Percentiles rank a stretch among this genome's conserved stretches.
Evolutionary conservation across 2,113 vertebrate genomes (phyloP).

Genomic region (Axis porcinus): DNA sequence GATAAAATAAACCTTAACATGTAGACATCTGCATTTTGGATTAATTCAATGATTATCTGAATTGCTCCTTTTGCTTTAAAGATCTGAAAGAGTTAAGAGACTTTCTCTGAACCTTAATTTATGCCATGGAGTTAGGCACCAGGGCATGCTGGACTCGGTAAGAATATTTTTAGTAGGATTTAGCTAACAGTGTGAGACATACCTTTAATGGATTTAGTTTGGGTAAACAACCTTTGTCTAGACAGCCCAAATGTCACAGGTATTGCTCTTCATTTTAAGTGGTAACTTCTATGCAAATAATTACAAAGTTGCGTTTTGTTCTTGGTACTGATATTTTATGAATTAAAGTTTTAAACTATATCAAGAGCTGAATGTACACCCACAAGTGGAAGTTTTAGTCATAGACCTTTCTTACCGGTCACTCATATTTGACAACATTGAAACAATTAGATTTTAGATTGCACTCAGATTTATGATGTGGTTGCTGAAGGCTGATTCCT

Average conservation of each 20-base stretch:
- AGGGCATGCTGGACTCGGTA: constrained; percentile 58
- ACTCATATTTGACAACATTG: neutral
- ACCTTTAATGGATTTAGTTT: constrained; percentile 77
- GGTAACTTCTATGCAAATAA: constrained; percentile 71
- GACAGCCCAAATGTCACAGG: constrained; percentile 77
- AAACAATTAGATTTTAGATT: neutral
- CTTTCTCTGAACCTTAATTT: constrained; percentile 60
- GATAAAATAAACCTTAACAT: constrained; percentile 6
- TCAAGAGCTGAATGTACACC: neutral
- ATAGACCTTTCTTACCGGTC: neutral
- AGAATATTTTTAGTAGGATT: constrained; percentile 73
- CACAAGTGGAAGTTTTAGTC: neutral
- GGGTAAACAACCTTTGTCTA: constrained; percentile 77
- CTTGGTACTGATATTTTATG: constrained; percentile 52
- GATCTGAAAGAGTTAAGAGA: constrained; percentile 67
- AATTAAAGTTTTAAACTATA: constrained; percentile 24
- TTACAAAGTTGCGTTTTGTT: constrained; percentile 55
- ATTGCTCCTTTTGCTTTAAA: neutral
- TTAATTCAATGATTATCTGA: constrained; percentile 10
- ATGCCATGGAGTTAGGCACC: constrained; percentile 63
- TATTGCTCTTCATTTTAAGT: constrained; percentile 74
- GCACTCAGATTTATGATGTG: neutral
- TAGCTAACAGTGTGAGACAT: constrained; percentile 72
- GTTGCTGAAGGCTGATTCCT: neutral
- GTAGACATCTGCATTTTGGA: constrained; percentile 18